Evolutionary conservation across 2,113 vertebrate species (phyloP).

Genomic region (Dissostichus mawsoni): DNA sequence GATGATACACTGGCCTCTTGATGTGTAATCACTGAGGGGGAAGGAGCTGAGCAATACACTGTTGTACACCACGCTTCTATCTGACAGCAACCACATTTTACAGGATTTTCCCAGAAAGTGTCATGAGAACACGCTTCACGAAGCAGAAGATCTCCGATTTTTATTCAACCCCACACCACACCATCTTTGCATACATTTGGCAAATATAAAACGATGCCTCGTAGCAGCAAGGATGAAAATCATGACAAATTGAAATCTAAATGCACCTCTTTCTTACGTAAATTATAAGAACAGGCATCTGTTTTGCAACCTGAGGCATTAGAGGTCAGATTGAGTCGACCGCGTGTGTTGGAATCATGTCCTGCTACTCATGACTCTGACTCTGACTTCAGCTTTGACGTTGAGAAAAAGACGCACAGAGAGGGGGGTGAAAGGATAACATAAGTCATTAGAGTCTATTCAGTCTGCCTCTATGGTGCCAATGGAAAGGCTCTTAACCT

Average conservation of each 20-base stretch:
- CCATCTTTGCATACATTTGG: slow-evolving; percentile 24
- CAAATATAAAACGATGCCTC: slow-evolving; percentile 18
- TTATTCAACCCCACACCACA: not conserved
- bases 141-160: slow-evolving; percentile 29
- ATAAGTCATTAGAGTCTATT: slow-evolving; percentile 81
- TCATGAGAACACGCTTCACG: slow-evolving; percentile 25
- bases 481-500: slow-evolving; percentile 77
- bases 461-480: slow-evolving; percentile 68
- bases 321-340: slow-evolving; percentile 30
- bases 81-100: slow-evolving; percentile 19
- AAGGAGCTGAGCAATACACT: slow-evolving; percentile 27
- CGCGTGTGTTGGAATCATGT: slow-evolving; percentile 38
- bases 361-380: slow-evolving; percentile 51
- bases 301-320: slow-evolving; percentile 37
- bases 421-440: slow-evolving; percentile 67
- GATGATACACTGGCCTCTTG: slow-evolving; percentile 61
- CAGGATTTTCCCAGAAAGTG: slow-evolving; percentile 6
- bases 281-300: not conserved
- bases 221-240: not conserved
- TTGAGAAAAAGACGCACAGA: slow-evolving; percentile 58
- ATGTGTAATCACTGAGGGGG: slow-evolving; percentile 33
- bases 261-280: not conserved
- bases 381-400: slow-evolving; percentile 67
- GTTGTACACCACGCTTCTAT: slow-evolving; percentile 10
- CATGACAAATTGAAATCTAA: not conserved